Percentiles rank a stretch among this genome's conserved stretches.
Evolutionary conservation across 2,888 invertebrate genomes (phyloP).

Genomic region (Drosophila tanythrix): DNA sequence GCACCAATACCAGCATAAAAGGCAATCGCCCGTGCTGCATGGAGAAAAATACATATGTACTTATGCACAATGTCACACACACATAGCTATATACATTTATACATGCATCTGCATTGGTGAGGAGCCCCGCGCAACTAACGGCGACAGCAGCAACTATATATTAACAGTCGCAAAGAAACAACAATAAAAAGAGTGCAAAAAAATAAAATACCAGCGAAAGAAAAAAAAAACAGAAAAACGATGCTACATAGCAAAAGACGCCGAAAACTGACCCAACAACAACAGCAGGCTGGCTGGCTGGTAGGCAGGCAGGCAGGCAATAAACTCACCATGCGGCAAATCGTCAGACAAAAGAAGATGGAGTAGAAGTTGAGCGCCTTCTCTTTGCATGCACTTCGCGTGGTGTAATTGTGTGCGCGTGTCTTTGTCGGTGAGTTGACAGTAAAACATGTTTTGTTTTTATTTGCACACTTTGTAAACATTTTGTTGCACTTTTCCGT

Average conservation of each 20-base stretch:
- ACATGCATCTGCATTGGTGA: conserved; percentile 41
- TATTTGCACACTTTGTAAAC: conserved; percentile 62
- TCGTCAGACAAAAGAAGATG: conserved; percentile 79
- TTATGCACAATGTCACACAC: conserved; percentile 44
- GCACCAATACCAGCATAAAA: conserved; percentile 39
- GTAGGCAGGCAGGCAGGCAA: conserved; percentile 52
- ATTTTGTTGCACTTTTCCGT: conserved; percentile 60
- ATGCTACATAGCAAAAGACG: conserved; percentile 55
- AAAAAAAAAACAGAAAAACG: conserved; percentile 30
- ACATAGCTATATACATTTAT: conserved; percentile 20
- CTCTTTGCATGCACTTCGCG: conserved; percentile 73
- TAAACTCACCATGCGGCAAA: conserved; percentile 79
- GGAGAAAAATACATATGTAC: conserved; percentile 63
- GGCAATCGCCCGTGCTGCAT: conserved; percentile 69
- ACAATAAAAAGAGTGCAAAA: conserved; percentile 39
- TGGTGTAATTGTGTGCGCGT: conserved; percentile 67
- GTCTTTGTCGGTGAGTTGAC: conserved; percentile 62
- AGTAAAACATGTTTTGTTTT: conserved; percentile 70
- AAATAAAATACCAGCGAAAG: conserved; percentile 21
- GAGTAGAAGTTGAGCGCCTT: conserved; percentile 77
- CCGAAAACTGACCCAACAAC: conserved; percentile 71
- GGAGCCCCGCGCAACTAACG: conserved; percentile 29
- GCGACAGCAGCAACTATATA: conserved; percentile 40
- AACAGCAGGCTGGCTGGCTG: conserved; percentile 45
- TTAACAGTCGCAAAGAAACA: conserved; percentile 30